A percentile compares a stretch with the other conserved stretches of the same genome.
Conservation (phyloP, 2,888 invertebrate genomes). For the Nebria salina region DNA sequence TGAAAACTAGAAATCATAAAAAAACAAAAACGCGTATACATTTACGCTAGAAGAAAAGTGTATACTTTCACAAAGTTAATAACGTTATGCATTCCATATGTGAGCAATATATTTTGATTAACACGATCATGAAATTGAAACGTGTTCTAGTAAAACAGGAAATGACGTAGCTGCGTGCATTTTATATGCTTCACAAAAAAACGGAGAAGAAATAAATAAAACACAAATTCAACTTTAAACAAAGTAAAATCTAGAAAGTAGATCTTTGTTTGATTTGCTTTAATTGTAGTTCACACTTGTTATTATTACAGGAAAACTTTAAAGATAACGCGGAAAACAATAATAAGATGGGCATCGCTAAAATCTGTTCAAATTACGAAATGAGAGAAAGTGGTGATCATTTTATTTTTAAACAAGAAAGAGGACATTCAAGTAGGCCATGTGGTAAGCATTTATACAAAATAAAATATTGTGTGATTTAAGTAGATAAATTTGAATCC, state of each 20-base stretch:
- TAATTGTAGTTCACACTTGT: slow-evolving; percentile 32
- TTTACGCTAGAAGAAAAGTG: background rate
- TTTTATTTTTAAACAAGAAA: slow-evolving; percentile 32
- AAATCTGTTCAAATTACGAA: slow-evolving; percentile 26
- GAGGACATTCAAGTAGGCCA: slow-evolving; percentile 33
- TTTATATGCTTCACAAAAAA: slow-evolving; percentile 1
- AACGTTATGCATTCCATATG: slow-evolving; percentile 14
- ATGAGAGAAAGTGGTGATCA: slow-evolving; percentile 27
- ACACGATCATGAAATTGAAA: slow-evolving; percentile 15
- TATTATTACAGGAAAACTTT: slow-evolving; percentile 4
- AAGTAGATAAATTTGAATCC: background rate
- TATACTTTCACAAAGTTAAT: slow-evolving; percentile 10
- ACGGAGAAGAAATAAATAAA: background rate
- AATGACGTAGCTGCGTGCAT: background rate
- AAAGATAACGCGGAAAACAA: slow-evolving; percentile 16
- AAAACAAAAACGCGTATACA: background rate
- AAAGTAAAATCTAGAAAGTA: slow-evolving; percentile 28
- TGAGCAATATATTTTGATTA: slow-evolving; percentile 8
- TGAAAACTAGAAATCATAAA: slow-evolving; percentile 1
- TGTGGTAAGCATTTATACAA: background rate
- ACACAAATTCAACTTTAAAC: background rate
- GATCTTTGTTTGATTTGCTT: slow-evolving; percentile 26
- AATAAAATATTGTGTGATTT: slow-evolving; percentile 2
- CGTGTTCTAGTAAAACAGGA: slow-evolving; percentile 2
- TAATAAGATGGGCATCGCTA: slow-evolving; percentile 16